Conservation (phyloP, 2,888 invertebrate genomes). For the Aphidius colemani region DNA sequence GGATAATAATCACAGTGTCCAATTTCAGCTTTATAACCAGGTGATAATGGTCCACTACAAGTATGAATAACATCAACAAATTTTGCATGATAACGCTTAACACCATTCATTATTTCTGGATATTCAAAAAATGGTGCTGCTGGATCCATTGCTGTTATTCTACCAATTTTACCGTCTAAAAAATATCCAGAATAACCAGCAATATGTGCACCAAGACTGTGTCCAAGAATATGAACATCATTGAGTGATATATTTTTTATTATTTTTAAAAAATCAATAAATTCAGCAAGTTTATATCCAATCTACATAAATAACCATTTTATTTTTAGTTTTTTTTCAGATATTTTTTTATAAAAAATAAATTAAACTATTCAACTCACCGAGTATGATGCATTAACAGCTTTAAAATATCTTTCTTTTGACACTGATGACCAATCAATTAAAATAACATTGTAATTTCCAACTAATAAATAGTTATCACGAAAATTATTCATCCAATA, state of each 20-base stretch:
- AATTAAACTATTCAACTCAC: slow-evolving; percentile 1
- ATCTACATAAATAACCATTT: slow-evolving; percentile 37
- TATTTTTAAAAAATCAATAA: slow-evolving; percentile 48
- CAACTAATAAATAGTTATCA: no score
- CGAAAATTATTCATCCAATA: no score
- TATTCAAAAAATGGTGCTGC: slow-evolving; percentile 69
- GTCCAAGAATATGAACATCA: slow-evolving; percentile 53
- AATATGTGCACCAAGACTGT: slow-evolving; percentile 57
- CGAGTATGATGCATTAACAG: background rate
- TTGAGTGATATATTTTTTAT: slow-evolving; percentile 40
- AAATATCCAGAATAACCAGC: slow-evolving; percentile 49
- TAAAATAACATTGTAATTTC: no score
- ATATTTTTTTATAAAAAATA: background rate
- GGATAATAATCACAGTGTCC: slow-evolving; percentile 79
- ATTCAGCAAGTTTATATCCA: slow-evolving; percentile 47
- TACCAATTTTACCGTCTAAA: slow-evolving; percentile 46
- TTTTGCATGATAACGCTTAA: slow-evolving; percentile 70
- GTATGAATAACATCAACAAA: slow-evolving; percentile 79
- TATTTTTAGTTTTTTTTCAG: no score
- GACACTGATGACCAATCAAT: no score
- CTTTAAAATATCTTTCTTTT: background rate
- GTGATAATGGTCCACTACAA: slow-evolving; percentile 64
- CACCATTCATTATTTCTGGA: slow-evolving; percentile 55
- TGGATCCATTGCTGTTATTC: slow-evolving; percentile 68
- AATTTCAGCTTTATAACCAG: slow-evolving; percentile 67